phyloP scores from a whole-genome alignment of 2,797 vertebrate genomes.

The Gorsachius magnificus region DNA sequence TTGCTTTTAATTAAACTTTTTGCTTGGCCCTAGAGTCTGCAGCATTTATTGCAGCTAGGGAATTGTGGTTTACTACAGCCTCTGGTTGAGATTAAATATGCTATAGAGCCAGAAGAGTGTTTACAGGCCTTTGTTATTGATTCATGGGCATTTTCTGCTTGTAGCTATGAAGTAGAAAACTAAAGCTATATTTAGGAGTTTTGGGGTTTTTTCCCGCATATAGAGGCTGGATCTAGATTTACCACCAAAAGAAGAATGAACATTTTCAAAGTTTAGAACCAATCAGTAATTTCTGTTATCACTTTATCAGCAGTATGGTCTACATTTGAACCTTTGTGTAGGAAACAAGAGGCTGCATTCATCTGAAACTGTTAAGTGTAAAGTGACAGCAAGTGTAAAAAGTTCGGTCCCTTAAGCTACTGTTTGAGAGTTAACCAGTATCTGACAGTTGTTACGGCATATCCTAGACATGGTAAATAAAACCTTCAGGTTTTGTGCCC shows the following conservation, averaged over 20 bases:
- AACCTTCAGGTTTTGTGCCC: not conserved
- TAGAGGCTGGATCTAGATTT: not conserved
- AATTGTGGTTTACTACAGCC: not conserved
- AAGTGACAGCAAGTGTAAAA: not conserved
- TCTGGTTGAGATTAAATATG: not conserved
- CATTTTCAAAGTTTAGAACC: not conserved
- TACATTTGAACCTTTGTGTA: not conserved
- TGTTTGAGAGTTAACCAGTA: not conserved
- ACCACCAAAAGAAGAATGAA: not conserved
- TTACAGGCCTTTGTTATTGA: not conserved
- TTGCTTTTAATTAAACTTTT: slow-evolving; percentile 2
- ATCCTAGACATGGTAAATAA: not conserved
- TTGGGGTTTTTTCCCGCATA: not conserved
- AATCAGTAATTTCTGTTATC: not conserved
- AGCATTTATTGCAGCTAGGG: not conserved
- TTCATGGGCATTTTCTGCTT: not conserved
- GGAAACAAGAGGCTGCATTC: not conserved
- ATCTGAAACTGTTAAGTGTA: not conserved
- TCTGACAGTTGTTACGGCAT: not conserved
- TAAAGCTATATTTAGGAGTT: not conserved
- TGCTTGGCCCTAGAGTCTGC: not conserved
- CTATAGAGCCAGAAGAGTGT: not conserved
- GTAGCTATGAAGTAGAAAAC: not conserved
- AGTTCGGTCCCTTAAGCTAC: not conserved
- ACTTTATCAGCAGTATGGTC: not conserved